Evolutionary conservation across 2,888 invertebrate species (phyloP).

Genomic region (Prenolepis imparis): DNA sequence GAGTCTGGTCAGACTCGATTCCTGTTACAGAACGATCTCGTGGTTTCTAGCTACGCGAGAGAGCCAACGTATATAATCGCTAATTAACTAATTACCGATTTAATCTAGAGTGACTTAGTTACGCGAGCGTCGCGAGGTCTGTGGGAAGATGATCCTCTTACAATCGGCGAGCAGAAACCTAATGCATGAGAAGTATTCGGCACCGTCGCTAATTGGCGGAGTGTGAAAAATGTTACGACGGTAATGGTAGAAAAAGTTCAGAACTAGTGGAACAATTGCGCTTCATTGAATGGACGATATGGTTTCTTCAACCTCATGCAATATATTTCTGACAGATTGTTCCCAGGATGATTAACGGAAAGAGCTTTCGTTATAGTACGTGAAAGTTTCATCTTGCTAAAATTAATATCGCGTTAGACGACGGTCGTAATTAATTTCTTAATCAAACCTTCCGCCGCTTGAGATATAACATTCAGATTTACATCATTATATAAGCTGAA

Average conservation of each 20-base stretch:
- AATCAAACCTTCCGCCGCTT: not conserved
- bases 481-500: not conserved
- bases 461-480: not conserved
- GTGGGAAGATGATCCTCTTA: slow-evolving; percentile 70
- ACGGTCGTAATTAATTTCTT: slow-evolving; percentile 19
- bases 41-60: not conserved
- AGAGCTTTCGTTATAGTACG: not conserved
- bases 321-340: slow-evolving; percentile 27
- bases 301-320: slow-evolving; percentile 26
- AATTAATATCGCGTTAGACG: not conserved
- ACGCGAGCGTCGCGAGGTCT: slow-evolving; percentile 55
- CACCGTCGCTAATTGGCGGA: slow-evolving; percentile 69
- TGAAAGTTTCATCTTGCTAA: slow-evolving; percentile 14
- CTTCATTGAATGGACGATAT: slow-evolving; percentile 27
- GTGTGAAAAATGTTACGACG: slow-evolving; percentile 63
- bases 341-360: slow-evolving; percentile 43
- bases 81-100: slow-evolving; percentile 63
- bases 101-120: slow-evolving; percentile 60
- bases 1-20: slow-evolving; percentile 37
- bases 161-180: slow-evolving; percentile 66
- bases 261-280: slow-evolving; percentile 58
- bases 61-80: slow-evolving; percentile 36
- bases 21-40: slow-evolving; percentile 53
- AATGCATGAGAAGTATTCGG: slow-evolving; percentile 70
- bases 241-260: slow-evolving; percentile 59